Evolutionary conservation across 1,140 invertebrate species (phyloP), one percentile per base, ranked within the genome.

Genomic region (Drosophila bocki): DNA sequence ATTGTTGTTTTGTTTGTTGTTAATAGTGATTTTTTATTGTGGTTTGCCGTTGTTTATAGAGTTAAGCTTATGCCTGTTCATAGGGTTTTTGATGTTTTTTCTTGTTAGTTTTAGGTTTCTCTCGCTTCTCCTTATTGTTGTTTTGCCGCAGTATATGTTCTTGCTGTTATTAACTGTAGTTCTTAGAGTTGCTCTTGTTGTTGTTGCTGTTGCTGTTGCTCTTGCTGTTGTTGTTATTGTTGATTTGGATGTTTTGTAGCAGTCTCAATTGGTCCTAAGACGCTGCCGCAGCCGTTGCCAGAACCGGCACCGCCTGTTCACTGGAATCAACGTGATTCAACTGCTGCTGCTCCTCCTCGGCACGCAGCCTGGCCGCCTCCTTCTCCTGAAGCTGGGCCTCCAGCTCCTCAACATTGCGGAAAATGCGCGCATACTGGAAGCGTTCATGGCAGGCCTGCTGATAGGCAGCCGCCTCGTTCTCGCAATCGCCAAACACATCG

Each of bases 391-490:
- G 65, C 50, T 91, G 81, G 3, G 77, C 84, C 75, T 82, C 85
- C 51, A 91, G 77, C 78, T 90, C 85, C 47, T 85, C 82, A 13
- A 85, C 56, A 57, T 90, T 85, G 45, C 82, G 94, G 93, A 97
- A 97, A 29, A 95, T 95, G 69, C 94, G 94, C 33, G 96, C 96
- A 91, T 96, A 95, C 8, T 95, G 96, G 92, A 97, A 98, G 65
- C 94, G 95, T 82, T 94, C 93, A 76, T 96, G 95, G 92, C 97
- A 98, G 78, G 94, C 94, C 22, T 93, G 93, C 79, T 96, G 94
- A 91, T 96, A 98, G 56, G 95, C 94, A 68, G 95, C 94, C 33
- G 94, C 91, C 47, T 96, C 96, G 91, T 96, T 96, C 35, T 94
- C 93, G 1, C 97, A 97, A 11, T 88, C 81, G 0, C 85, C 85